Evolutionary conservation across 2,797 vertebrate species (phyloP).

Genomic region (Hafferia zeledoni): DNA sequence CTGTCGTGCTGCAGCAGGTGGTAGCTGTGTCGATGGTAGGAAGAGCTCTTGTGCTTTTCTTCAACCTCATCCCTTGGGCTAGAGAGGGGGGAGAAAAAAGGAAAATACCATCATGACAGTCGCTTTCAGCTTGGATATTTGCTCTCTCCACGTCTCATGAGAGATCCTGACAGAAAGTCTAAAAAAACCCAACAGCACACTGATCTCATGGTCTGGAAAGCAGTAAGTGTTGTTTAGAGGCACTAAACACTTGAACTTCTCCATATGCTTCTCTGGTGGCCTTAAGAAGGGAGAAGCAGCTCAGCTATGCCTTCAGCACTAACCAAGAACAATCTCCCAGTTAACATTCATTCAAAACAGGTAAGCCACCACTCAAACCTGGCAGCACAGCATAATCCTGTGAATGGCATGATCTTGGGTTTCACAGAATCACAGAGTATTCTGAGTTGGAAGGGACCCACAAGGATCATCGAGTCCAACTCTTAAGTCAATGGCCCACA

Average conservation of each 20-base stretch:
- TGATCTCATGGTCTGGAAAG: not conserved
- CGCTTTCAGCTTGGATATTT: not conserved
- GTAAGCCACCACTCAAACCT: not conserved
- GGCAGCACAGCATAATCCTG: not conserved
- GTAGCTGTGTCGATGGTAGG: slow-evolving; percentile 89
- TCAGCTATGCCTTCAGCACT: not conserved
- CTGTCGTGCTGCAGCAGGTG: slow-evolving; percentile 90
- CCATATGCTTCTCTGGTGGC: not conserved
- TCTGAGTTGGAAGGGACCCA: no score
- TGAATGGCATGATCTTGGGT: not conserved
- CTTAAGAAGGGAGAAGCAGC: not conserved
- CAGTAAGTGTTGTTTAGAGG: not conserved
- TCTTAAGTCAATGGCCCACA: no score
- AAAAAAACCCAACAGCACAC: not conserved
- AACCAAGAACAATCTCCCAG: not conserved
- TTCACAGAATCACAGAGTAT: no score
- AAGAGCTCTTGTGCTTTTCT: slow-evolving; percentile 88
- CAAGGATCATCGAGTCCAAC: no score
- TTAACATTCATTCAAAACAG: not conserved
- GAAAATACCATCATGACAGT: not conserved
- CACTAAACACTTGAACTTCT: not conserved
- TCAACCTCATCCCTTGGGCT: slow-evolving; percentile 92
- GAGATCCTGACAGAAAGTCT: not conserved
- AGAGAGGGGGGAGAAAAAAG: not conserved
- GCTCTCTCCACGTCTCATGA: not conserved